These are phyloP conservation scores for Cygnus buccinator DNA, from an alignment of 2,113 vertebrate species.

Conservation along the genomic window DNA sequence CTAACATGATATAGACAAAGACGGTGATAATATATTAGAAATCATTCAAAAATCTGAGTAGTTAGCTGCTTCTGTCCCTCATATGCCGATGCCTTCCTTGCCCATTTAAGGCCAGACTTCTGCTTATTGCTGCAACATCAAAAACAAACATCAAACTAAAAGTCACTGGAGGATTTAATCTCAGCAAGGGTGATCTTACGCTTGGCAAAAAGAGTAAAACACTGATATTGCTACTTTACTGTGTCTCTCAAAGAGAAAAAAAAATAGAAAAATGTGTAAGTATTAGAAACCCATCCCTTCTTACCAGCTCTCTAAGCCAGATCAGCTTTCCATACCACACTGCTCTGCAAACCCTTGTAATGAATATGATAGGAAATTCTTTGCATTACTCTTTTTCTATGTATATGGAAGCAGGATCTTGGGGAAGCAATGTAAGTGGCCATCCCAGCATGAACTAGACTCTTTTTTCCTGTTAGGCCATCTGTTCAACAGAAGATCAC, in stretches of 20 bases:
- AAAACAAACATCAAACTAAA: background rate
- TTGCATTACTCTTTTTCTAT: background rate
- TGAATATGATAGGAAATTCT: background rate
- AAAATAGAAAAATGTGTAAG: background rate
- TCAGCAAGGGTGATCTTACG: background rate
- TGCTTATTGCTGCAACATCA: background rate
- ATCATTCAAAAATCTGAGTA: background rate
- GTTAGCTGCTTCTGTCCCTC: background rate
- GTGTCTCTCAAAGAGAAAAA: background rate
- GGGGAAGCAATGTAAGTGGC: background rate
- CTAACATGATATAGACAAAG: background rate
- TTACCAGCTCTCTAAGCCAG: accelerated
- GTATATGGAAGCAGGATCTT: background rate
- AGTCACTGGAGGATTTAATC: background rate
- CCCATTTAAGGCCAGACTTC: background rate
- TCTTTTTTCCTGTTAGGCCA: background rate
- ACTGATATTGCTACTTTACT: background rate
- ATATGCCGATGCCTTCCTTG: background rate
- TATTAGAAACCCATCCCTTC: background rate
- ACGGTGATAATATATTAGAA: background rate
- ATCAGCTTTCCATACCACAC: background rate
- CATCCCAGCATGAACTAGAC: background rate
- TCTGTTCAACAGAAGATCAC: background rate
- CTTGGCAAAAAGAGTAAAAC: background rate
- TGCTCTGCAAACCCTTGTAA: background rate